Evolutionary conservation across 2,113 vertebrate species (phyloP), one percentile per base, ranked within the genome.

Genomic region (Dicrurus megarhynchus): DNA sequence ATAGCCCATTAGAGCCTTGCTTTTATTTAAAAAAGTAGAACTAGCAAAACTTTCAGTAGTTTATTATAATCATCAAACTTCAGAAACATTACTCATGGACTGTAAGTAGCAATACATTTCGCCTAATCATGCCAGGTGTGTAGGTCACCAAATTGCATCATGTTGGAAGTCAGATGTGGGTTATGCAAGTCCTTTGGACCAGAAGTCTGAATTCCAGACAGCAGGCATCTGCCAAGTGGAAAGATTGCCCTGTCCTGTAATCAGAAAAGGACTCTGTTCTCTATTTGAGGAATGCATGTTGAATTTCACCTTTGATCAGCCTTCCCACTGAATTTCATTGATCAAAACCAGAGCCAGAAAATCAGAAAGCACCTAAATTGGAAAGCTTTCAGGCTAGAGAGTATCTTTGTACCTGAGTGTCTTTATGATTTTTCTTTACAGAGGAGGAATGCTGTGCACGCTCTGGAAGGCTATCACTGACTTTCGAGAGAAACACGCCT

Each of bases 391-490:
- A 67, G 49, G 15, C 50, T 61, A 17, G 55, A 69, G 37, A 63
- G 10, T 78, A 17, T 56, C 42, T 74, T 74, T 89, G 35, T 73
- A 70, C 13, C 69, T 95, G 67, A 96, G 55, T 56, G 59, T 89
- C 73, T 91, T 39, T 93, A 18, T 88, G 77, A 7, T 89, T 77
- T 81, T 76, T 47, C 61, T 60, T 93, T 68, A 10, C 98, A 99
- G 99, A 97, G 99, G 99, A 55, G 99, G 99, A 86, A 98, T 99
- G 96, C 98, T 99, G 59, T 99, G 99, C 96, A 98, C 98, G 0
- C 98, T 99, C 50, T 99, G 99, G 99, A 99, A 98, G 96, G 99
- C 99, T 93, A 99, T 99, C 97, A 97, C 95, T 42, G 99, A 99
- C 95, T 98, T 99, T 87, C 98, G 99, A 94, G 97, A 98, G 95